Evolutionary conservation across 2,888 invertebrate genomes (phyloP).

Genomic region (Synergus gifuensis): DNA sequence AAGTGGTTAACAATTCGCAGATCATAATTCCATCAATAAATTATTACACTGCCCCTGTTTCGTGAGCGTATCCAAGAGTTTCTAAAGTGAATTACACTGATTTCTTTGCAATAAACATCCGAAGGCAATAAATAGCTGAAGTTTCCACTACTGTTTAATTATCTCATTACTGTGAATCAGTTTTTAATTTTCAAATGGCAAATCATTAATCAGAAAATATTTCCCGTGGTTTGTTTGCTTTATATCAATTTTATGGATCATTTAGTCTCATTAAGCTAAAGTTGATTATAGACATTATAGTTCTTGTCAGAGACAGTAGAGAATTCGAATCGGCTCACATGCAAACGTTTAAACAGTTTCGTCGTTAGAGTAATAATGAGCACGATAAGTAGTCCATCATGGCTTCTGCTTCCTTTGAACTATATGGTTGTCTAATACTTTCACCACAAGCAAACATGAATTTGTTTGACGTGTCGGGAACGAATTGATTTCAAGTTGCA

Average conservation of each 20-base stretch:
- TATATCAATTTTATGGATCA: slow-evolving; percentile 2
- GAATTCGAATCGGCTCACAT: slow-evolving; percentile 12
- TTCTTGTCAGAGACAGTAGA: background rate
- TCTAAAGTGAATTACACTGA: slow-evolving; percentile 11
- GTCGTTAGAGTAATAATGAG: background rate
- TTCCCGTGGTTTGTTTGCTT: background rate
- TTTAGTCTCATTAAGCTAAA: background rate
- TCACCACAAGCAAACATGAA: slow-evolving; percentile 44
- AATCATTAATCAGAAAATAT: background rate
- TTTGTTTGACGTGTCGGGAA: slow-evolving; percentile 43
- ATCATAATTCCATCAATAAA: slow-evolving; percentile 23
- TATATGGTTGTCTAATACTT: slow-evolving; percentile 44
- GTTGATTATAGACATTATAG: too few species aligned
- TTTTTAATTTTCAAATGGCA: background rate
- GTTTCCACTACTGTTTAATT: background rate
- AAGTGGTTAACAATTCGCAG: too few species aligned
- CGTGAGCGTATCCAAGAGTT: background rate
- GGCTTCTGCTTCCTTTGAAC: slow-evolving; percentile 34
- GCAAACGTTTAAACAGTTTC: slow-evolving; percentile 19
- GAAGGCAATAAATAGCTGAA: background rate
- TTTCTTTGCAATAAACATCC: slow-evolving; percentile 14
- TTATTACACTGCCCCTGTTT: slow-evolving; percentile 4
- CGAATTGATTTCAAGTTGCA: slow-evolving; percentile 43
- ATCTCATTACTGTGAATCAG: background rate
- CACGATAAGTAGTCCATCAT: slow-evolving; percentile 41